A percentile compares a stretch with the other conserved stretches of the same genome.
These are phyloP conservation scores for Zeugodacus cucurbitae DNA, from an alignment of 1,140 invertebrate genomes.

Conservation along the genomic window DNA sequence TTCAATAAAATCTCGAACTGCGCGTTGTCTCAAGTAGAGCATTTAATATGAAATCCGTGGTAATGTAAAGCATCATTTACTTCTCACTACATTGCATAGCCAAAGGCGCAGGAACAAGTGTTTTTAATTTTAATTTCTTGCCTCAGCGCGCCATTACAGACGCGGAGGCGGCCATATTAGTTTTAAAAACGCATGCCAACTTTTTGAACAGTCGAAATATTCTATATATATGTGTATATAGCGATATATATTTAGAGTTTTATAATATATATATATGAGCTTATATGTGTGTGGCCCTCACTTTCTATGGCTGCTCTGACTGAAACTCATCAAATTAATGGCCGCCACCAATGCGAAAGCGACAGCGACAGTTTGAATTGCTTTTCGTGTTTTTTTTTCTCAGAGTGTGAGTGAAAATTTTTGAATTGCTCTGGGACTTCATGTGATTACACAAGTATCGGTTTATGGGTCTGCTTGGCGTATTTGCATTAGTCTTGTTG, in stretches of 20 bases:
- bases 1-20: neutral
- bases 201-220: neutral
- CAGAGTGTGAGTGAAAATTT: neutral
- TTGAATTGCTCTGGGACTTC: neutral
- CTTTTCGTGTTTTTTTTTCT: neutral
- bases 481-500: neutral
- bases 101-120: neutral
- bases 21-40: neutral
- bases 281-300: neutral
- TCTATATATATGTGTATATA: neutral
- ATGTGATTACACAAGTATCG: neutral
- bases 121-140: constrained; percentile 28
- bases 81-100: neutral
- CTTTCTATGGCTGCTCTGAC: neutral
- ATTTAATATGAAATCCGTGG: neutral
- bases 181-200: neutral
- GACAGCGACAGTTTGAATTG: neutral
- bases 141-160: neutral
- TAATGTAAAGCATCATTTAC: neutral
- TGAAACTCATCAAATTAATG: constrained; percentile 30
- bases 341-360: constrained; percentile 8
- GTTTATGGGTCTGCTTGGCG: neutral
- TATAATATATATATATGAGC: neutral
- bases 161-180: neutral
- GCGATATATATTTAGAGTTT: neutral